phyloP scores from a whole-genome alignment of 1,140 invertebrate genomes.

The Neotoxoptera formosana region DNA sequence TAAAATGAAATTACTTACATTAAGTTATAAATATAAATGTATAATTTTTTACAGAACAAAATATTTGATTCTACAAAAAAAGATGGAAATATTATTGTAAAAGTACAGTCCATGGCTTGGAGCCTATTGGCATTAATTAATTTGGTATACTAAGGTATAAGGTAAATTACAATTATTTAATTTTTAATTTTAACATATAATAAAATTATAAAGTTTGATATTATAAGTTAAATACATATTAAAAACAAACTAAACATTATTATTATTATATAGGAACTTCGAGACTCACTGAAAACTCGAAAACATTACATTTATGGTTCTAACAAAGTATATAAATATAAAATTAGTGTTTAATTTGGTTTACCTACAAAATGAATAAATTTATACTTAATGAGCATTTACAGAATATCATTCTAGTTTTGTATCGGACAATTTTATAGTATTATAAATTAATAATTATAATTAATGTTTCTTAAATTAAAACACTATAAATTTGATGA shows the following conservation, averaged over 20 bases:
- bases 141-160: neutral
- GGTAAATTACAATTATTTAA: neutral
- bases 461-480: neutral
- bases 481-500: neutral
- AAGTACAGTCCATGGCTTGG: neutral
- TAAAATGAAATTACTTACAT: neutral
- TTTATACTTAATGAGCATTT: neutral
- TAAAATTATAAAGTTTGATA: neutral
- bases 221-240: conserved; percentile 6
- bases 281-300: conserved; percentile 34
- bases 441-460: neutral
- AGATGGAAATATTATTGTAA: neutral
- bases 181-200: conserved; percentile 23
- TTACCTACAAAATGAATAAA: neutral
- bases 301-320: conserved; percentile 32
- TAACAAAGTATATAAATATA: neutral
- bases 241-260: neutral
- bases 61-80: neutral
- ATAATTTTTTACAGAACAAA: neutral
- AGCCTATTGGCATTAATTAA: neutral
- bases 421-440: neutral
- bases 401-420: neutral
- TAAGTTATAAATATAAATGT: neutral
- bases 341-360: neutral
- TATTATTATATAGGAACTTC: conserved; percentile 45